Percentiles rank a stretch among this genome's conserved stretches.
These are phyloP conservation scores for Pyrrhura leucotis DNA, from an alignment of 2,797 vertebrate genomes.

Conservation along the genomic window DNA sequence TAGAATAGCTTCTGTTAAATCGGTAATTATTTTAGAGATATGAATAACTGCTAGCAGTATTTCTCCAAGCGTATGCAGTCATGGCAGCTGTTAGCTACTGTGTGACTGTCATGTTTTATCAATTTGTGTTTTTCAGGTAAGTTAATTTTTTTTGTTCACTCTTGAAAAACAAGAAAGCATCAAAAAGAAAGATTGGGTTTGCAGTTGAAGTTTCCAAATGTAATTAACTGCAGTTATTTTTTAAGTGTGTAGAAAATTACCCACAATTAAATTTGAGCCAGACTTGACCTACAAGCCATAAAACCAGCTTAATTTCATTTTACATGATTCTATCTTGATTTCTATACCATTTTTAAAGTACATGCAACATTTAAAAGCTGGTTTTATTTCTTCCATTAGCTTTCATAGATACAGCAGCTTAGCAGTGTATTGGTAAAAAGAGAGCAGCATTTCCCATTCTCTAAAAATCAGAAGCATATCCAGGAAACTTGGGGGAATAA, in stretches of 20 bases:
- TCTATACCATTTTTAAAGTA: not conserved
- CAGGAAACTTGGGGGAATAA: not conserved
- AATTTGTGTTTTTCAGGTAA: not conserved
- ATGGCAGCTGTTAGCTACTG: not conserved
- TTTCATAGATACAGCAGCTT: not conserved
- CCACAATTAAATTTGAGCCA: not conserved
- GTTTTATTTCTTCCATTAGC: not conserved
- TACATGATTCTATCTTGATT: not conserved
- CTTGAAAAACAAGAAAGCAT: not conserved
- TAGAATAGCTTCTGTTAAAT: not conserved
- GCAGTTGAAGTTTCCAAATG: not conserved
- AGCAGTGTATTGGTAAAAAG: not conserved
- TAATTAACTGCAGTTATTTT: not conserved
- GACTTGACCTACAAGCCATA: not conserved
- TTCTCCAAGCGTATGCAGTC: not conserved
- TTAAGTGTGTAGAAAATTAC: not conserved
- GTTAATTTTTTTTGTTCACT: not conserved
- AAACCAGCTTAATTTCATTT: not conserved
- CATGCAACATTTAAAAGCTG: not conserved
- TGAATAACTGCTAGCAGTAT: not conserved
- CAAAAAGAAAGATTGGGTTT: not conserved
- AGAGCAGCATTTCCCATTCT: not conserved
- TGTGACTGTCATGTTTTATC: not conserved
- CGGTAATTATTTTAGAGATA: not conserved
- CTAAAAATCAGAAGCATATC: not conserved